Evolutionary conservation across 2,797 vertebrate genomes (phyloP), one percentile per base, ranked within the genome.

Genomic region (Diceros bicornis): DNA sequence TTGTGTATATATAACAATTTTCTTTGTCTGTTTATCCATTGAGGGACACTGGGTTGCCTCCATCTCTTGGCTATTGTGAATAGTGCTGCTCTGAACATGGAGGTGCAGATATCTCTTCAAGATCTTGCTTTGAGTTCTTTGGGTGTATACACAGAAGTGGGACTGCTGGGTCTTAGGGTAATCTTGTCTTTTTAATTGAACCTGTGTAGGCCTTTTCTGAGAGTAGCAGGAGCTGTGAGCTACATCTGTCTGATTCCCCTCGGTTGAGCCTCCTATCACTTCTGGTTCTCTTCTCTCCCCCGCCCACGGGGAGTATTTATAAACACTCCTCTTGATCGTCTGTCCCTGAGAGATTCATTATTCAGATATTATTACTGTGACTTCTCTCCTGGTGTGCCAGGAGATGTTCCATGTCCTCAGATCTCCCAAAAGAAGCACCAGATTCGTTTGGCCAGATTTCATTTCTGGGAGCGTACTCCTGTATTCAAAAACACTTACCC

Each of bases 291-390:
- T 32, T 6, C 41, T 55, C 61, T 59, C 41, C 41, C 50, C 50
- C 6, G 17, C 41, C 50, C 1, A 0, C 5, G 0, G 13, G 9
- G 47, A 37, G 13, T 37, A 4, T 64, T 50, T 71, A 0, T 44
- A 52, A 75, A 32, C 10, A 41, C 37, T 0, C 5, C 11, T 69
- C 44, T 16, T 14, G 71, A n/a, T 52, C 7, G 17, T 37, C 25
- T 89, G 25, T 77, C 47, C 59, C 37, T 4, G 47, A 11, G 50
- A 52, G 59, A 34, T 25, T 47, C 10, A 21, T 66, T 81, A 82
- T 57, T 29, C 18, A 6, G 21, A 3, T n/a, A 7, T 44, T 17
- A 12, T n/a, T 29, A 37, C 59, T 1, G 14, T 27, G 59, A 34
- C 25, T 68, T 72, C 20, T 69, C 27, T 81, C 9, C n/a, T 34